Conservation (phyloP, 92 coral and sea anemone species). For the Blastomussa wellsi region DNA sequence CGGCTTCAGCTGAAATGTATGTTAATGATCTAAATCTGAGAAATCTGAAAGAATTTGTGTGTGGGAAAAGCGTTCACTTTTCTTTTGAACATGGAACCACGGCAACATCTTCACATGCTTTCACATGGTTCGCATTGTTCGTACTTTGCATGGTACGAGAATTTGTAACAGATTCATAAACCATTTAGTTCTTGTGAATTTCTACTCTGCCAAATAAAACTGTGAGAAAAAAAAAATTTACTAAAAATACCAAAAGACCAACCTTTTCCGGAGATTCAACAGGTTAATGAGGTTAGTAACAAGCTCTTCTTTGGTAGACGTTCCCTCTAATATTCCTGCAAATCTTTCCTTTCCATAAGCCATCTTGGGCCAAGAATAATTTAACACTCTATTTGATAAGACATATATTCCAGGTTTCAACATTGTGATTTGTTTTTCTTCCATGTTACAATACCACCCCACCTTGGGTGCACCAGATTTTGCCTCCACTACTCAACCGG, state of each 20-base stretch:
- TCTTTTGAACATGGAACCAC: too few relatives aligned
- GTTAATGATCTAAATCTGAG: too few relatives aligned
- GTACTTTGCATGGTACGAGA: too few relatives aligned
- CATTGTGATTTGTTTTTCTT: conserved; percentile 53
- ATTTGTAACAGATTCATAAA: too few relatives aligned
- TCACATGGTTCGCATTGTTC: too few relatives aligned
- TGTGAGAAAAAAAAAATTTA: not conserved
- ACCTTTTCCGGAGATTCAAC: conserved; percentile 79
- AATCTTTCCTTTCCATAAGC: conserved; percentile 82
- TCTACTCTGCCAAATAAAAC: too few relatives aligned
- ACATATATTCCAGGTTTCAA: conserved; percentile 79
- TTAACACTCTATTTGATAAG: conserved; percentile 76
- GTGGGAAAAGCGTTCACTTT: too few relatives aligned
- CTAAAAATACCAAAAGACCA: not conserved
- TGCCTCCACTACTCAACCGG: too few relatives aligned
- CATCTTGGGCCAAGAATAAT: conserved; percentile 90
- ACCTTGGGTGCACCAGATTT: conserved; percentile 50
- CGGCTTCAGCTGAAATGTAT: too few relatives aligned
- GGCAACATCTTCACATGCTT: too few relatives aligned
- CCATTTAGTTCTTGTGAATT: too few relatives aligned
- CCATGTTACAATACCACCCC: conserved; percentile 86
- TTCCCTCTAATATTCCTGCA: conserved; percentile 54
- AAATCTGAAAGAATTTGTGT: too few relatives aligned
- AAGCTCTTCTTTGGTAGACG: conserved; percentile 57
- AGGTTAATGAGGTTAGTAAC: conserved; percentile 65